These are phyloP conservation scores for Bellardia pandia DNA, from an alignment of 2,888 invertebrate genomes.

Conservation along the genomic window DNA sequence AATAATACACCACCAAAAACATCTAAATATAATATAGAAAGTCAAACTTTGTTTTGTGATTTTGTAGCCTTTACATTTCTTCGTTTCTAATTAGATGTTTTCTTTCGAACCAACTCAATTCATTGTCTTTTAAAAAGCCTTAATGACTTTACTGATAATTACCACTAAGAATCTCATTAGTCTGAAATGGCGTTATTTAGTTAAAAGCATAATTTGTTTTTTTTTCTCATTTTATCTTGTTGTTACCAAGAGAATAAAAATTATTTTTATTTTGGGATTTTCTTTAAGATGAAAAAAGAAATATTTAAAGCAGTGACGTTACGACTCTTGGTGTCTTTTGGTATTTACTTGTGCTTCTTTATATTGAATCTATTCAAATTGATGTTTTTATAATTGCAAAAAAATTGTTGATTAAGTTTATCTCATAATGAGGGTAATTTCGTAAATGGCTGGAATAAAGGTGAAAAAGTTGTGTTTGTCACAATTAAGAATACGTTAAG, in stretches of 20 bases:
- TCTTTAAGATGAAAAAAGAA: background rate
- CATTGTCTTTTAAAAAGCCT: slow-evolving; percentile 21
- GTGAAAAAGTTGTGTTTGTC: too few species aligned
- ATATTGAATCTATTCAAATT: background rate
- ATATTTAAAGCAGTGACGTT: background rate
- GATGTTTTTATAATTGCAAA: slow-evolving; percentile 13
- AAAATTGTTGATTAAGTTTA: background rate
- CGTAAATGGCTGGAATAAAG: too few species aligned
- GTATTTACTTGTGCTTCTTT: background rate
- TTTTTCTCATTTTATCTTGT: background rate
- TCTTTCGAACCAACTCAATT: background rate
- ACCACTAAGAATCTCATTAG: slow-evolving; percentile 48
- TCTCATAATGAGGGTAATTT: background rate
- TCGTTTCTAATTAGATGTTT: background rate
- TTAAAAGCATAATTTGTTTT: background rate
- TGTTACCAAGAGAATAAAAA: background rate
- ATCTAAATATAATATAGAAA: background rate
- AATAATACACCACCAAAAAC: background rate
- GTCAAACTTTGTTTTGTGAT: background rate
- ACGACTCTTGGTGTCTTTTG: background rate
- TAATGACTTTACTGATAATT: slow-evolving; percentile 59
- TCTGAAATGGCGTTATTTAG: slow-evolving; percentile 37
- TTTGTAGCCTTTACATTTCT: background rate
- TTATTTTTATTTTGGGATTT: background rate
- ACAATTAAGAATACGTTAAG: too few species aligned